A percentile compares a stretch with the other conserved stretches of the same genome.
Conservation (phyloP, 2,113 vertebrate species). For the Tricholaema leucomelas region DNA sequence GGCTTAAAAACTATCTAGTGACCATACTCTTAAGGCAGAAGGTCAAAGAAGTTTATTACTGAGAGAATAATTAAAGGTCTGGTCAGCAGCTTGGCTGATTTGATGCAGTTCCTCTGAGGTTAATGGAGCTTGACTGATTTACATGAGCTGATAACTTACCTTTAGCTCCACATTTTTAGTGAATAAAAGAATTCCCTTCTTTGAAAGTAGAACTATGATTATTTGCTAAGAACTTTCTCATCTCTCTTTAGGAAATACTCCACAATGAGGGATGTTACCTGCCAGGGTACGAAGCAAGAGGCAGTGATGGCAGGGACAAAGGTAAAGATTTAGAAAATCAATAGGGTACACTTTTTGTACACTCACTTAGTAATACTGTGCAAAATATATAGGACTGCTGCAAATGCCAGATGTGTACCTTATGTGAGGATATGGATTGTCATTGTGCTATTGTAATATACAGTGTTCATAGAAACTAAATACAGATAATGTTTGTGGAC, state of each 20-base stretch:
- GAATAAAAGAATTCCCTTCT: neutral
- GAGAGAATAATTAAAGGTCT: conserved; percentile 21
- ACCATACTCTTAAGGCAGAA: neutral
- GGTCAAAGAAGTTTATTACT: neutral
- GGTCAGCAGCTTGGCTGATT: neutral
- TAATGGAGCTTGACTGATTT: conserved; percentile 42
- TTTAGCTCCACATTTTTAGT: neutral
- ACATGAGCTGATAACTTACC: neutral
- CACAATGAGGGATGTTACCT: neutral
- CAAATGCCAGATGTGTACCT: neutral
- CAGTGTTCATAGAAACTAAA: neutral
- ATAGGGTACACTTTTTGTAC: neutral
- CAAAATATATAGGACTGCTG: neutral
- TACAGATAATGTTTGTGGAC: neutral
- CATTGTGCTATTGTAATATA: neutral
- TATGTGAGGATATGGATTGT: neutral
- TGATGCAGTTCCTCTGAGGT: conserved; percentile 12
- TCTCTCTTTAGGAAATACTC: neutral
- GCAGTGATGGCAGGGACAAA: neutral
- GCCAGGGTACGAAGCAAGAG: neutral
- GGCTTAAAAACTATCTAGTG: conserved; percentile 24
- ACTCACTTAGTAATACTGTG: neutral
- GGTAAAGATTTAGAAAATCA: neutral
- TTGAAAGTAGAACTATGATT: neutral
- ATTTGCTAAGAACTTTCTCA: neutral